Conservation (phyloP, 2,113 vertebrate genomes). For the Eubucco bourcierii region DNA sequence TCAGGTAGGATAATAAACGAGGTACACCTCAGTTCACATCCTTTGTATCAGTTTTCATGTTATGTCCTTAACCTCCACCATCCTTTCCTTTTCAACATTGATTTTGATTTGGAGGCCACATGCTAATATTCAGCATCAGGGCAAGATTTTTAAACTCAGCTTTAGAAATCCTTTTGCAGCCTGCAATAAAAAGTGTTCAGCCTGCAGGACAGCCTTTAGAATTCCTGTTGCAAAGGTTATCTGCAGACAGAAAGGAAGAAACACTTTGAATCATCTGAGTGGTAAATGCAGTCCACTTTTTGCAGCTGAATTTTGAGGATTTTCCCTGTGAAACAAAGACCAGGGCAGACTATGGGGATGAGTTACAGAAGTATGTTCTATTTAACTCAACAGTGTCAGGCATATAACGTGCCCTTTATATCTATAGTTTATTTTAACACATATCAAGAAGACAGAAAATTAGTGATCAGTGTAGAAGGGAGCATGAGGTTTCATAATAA, state of each 20-base stretch:
- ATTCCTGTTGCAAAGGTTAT: not conserved
- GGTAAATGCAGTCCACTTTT: not conserved
- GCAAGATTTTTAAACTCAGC: not conserved
- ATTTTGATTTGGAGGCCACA: slow-evolving; percentile 38
- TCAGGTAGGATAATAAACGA: slow-evolving; percentile 49
- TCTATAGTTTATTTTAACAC: slow-evolving; percentile 73
- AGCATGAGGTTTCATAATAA: slow-evolving; percentile 66
- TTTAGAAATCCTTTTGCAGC: not conserved
- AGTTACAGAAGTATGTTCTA: slow-evolving; percentile 53
- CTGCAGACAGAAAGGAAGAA: not conserved
- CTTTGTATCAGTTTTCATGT: not conserved
- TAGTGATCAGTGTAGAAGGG: slow-evolving; percentile 63
- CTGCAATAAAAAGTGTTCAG: not conserved
- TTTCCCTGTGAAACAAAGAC: slow-evolving; percentile 29
- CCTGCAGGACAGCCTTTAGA: not conserved
- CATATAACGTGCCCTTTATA: slow-evolving; percentile 65
- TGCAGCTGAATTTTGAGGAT: not conserved
- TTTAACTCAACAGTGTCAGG: slow-evolving; percentile 62
- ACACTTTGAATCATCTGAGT: not conserved
- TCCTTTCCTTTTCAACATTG: not conserved
- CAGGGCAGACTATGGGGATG: slow-evolving; percentile 3
- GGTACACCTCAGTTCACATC: slow-evolving; percentile 23
- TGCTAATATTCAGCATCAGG: not conserved
- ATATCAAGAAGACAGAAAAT: slow-evolving; percentile 68
- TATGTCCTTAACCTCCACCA: slow-evolving; percentile 28